Conservation (phyloP, 1,140 invertebrate species). For the Holotrichia oblita region DNA sequence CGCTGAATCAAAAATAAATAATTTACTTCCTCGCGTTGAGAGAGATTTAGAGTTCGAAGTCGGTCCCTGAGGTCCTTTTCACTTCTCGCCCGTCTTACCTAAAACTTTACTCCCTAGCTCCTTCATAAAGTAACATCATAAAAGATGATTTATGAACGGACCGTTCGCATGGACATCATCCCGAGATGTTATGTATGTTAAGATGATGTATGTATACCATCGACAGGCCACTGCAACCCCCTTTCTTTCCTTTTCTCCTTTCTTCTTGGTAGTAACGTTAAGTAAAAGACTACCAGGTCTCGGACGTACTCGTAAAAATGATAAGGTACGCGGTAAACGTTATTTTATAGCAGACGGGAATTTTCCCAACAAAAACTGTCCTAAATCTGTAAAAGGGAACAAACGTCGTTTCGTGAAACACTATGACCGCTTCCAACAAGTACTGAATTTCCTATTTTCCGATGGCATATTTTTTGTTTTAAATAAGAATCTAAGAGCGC, state of each 20-base stretch:
- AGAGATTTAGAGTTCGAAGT: slow-evolving; percentile 26
- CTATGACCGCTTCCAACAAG: neutral
- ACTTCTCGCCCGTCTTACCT: slow-evolving; percentile 32
- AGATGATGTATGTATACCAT: slow-evolving; percentile 29
- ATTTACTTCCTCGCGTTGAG: slow-evolving; percentile 25
- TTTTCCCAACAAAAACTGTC: slow-evolving; percentile 3
- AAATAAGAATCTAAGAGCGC: too few relatives aligned
- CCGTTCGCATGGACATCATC: slow-evolving; percentile 32
- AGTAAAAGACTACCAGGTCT: slow-evolving; percentile 11
- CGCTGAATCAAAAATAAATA: slow-evolving; percentile 33
- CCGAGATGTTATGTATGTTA: slow-evolving; percentile 20
- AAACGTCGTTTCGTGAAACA: neutral
- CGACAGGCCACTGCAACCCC: neutral
- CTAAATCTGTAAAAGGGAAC: neutral
- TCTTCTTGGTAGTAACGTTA: slow-evolving; percentile 13
- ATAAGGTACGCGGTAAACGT: slow-evolving; percentile 20
- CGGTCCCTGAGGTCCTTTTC: slow-evolving; percentile 21
- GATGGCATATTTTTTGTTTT: too few relatives aligned
- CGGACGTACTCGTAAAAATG: slow-evolving; percentile 30
- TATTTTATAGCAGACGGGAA: slow-evolving; percentile 2
- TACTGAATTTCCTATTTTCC: too few relatives aligned
- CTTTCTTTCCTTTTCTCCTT: neutral
- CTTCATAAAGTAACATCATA: slow-evolving; percentile 33
- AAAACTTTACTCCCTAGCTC: neutral
- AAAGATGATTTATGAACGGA: slow-evolving; percentile 35